Evolutionary conservation across 2,113 vertebrate genomes (phyloP), one percentile per base, ranked within the genome.

Genomic region (Pachyramphus minor): DNA sequence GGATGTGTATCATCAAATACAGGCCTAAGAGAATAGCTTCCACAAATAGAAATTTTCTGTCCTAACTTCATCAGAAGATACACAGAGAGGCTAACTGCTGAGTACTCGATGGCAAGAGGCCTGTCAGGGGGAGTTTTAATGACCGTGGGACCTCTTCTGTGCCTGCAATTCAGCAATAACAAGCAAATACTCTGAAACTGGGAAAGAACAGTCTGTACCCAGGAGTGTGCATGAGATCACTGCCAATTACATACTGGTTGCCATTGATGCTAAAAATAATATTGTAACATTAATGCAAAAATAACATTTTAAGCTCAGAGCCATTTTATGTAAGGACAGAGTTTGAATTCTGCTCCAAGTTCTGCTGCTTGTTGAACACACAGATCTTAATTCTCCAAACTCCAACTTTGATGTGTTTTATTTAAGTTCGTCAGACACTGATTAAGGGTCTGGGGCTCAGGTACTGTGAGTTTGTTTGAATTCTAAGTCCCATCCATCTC

Each of bases 181-280:
- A 81, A 84, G 68, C 23, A 90, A 92, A 91, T 74, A 64, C 28
- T 94, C 69, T 62, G 28, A 49, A 63, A 64, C 56, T 76, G 62
- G 53, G 74, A 87, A 89, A 81, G 93, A 95, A 97, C 84, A 84
- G 45, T 66, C 31, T 93, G 93, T 95, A 89, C 91, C 52, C 87
- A 84, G 67, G 24, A 89, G 73, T 2, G 4, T 64, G 66, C 73
- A 69, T 87, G 93, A 95, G 87, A 84, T 94, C 94, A 89, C 24
- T 79, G 52, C 44, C 87, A 84, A 49, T 90, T 90, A 73, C 79
- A 92, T 35, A 45, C 55, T 72, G 87, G 95, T 78, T 68, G 53
- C 49, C 47, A 75, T 7, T 66, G 62, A 78, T 84, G 77, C 94
- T 89, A 97, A 96, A 91, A 95, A 93, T 85, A 94, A 47, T n/a